Conservation (phyloP, 2,797 vertebrate species). For the Chromis chromis region DNA sequence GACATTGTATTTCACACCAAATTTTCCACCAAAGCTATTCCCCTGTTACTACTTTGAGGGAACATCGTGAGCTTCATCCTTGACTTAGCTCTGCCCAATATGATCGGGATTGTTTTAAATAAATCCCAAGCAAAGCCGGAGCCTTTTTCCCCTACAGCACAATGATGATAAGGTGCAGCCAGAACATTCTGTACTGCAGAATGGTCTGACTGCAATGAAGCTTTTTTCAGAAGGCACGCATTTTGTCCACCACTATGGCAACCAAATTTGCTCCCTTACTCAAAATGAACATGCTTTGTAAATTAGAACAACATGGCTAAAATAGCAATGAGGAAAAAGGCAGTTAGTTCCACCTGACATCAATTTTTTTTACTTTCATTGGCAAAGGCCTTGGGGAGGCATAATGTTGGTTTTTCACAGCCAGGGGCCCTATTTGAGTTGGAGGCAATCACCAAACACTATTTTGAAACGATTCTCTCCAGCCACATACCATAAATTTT, state of each 20-base stretch:
- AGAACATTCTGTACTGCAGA: too few relatives aligned
- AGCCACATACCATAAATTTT: not conserved
- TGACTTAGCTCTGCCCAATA: too few relatives aligned
- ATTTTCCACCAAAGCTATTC: too few relatives aligned
- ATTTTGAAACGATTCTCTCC: not conserved
- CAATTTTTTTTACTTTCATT: not conserved
- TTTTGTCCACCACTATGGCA: not conserved
- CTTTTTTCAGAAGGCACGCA: not conserved
- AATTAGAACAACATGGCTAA: not conserved
- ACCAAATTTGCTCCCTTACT: not conserved
- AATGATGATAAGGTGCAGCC: too few relatives aligned
- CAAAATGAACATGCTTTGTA: not conserved
- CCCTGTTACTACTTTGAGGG: too few relatives aligned
- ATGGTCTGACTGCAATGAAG: too few relatives aligned
- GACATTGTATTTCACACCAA: too few relatives aligned
- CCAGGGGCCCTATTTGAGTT: too few relatives aligned
- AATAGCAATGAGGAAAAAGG: not conserved
- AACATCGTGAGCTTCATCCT: too few relatives aligned
- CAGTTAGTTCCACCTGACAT: not conserved
- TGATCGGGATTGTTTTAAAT: too few relatives aligned
- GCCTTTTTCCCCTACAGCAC: too few relatives aligned
- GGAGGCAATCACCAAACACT: not conserved
- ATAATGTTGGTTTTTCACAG: not conserved
- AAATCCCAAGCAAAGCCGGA: too few relatives aligned
- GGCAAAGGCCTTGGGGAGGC: not conserved